Base-by-base conservation (phyloP, 2,797 vertebrate species). In the Sciurus vulgaris region DNA sequence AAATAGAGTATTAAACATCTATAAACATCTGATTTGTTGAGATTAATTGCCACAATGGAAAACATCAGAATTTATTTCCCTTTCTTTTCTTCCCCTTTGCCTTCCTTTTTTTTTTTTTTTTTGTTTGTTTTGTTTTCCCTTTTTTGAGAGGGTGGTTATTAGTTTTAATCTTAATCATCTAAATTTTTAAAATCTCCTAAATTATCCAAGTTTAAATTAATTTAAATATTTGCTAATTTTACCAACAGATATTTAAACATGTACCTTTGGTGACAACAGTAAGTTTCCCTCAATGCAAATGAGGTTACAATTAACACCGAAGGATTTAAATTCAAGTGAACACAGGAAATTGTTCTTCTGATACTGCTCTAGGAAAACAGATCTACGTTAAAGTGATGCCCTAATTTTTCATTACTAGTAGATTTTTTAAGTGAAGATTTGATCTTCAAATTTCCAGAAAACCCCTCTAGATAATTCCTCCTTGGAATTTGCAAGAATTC, bases 281-380 rank as follows among this genome's bases (percentile, higher is more conserved):
- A 56, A 30, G 7, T 44, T 96, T 90, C 35, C 33, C 33, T 83
- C 20, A 10, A 41, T 84, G 15, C 38, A 74, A 91, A 56, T 78
- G 18, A 88, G 47, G 30, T 91, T 49, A 35, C 33, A 69, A 77
- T 65, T 78, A 74, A 51, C 59, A 59, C 20, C 35, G 89, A 77
- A 78, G 6, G 30, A 51, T 30, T 49, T 85, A 77, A 90, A 85
- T 84, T 95, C 28, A 89, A 92, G 78, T 88, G 51, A 77, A 76
- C 76, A 86, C 96, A 96, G 81, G 26, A 87, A 77, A 89, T 33
- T 83, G 5, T 77, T 95, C 30, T 81, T 78, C 84, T 93, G 95
- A 51, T 67, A 30, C 69, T 94, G 77, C 44, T 74, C 79, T n/a
- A 54, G 85, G 93, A 95, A 94, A 94, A 76, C 0, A 38, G 96